Percentiles rank a stretch among this genome's conserved stretches.
phyloP scores from a whole-genome alignment of 2,888 invertebrate genomes.

The Drosophila emarginata region DNA sequence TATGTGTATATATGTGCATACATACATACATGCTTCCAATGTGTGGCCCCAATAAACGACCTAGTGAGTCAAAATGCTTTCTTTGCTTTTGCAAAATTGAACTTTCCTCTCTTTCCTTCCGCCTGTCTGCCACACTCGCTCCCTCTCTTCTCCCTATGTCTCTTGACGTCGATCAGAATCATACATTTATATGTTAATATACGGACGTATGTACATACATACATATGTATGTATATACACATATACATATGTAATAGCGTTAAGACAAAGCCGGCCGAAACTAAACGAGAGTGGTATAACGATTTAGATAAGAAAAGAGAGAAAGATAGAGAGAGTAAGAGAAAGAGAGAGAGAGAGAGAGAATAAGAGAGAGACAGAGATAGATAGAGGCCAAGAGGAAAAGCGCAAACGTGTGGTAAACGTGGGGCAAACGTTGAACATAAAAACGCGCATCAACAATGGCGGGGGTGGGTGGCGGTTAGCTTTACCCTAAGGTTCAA shows the following conservation, averaged over 20 bases:
- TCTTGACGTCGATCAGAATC: slow-evolving; percentile 1
- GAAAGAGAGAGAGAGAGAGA: slow-evolving; percentile 15
- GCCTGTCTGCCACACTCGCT: background rate
- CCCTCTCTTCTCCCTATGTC: background rate
- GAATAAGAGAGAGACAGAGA: slow-evolving; percentile 15
- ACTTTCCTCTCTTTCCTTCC: background rate
- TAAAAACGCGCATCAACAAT: slow-evolving; percentile 22
- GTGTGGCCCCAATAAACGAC: slow-evolving; percentile 24
- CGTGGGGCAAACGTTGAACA: slow-evolving; percentile 8
- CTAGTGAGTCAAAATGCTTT: slow-evolving; percentile 8
- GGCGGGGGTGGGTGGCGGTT: slow-evolving; percentile 20
- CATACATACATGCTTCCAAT: background rate
- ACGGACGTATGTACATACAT: background rate
- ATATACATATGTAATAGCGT: background rate
- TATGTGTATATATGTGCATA: background rate
- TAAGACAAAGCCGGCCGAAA: slow-evolving; percentile 8
- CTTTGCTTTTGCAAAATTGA: background rate
- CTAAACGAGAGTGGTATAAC: background rate
- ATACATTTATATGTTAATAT: slow-evolving; percentile 5
- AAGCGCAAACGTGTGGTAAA: slow-evolving; percentile 21
- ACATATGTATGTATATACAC: background rate
- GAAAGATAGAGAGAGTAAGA: slow-evolving; percentile 13
- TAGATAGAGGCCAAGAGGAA: slow-evolving; percentile 21
- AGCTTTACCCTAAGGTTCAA: slow-evolving; percentile 46
- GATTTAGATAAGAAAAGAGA: slow-evolving; percentile 7